Evolutionary conservation across 2,113 vertebrate genomes (phyloP), one percentile per base, ranked within the genome.

Genomic region (Fulica atra): DNA sequence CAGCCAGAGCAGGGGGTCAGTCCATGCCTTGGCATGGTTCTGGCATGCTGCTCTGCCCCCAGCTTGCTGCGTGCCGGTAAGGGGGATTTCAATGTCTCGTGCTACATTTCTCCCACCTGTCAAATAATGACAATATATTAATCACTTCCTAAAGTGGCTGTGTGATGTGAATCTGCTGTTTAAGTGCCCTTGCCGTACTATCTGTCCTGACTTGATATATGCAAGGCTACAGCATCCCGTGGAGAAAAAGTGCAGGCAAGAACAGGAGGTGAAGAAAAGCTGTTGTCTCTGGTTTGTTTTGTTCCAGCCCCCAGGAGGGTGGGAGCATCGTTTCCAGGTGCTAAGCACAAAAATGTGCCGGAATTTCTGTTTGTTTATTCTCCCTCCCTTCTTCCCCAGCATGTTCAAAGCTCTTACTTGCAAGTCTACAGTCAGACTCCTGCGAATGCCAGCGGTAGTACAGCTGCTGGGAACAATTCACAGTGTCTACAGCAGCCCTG

Each of bases 1-100:
- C 4, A 2, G n/a, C 25, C 0, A 0, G 21, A 63, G 42, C 20
- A 25, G 44, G 19, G 21, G 6, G 0, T 69, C 60, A 57, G 15
- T 16, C 19, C 6, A 1, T 13, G 15, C 20, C 59, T 48, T 65
- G 36, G 6, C 6, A 1, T 31, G 20, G 35, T 36, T 50, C n/a
- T 7, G 23, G 33, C 21, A 9, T 0, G 0, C 15, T 26, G 4
- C 18, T 76, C 35, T 80, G 44, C 9, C 25, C 5, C 11, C 17
- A 21, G 7, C 42, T 38, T 26, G 10, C 88, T 20, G 12, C 0
- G 1, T 20, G 23, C 25, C 54, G 10, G 5, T 6, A 15, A 29
- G 73, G 31, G 54, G 11, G 10, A 12, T 40, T 88, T 74, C 16
- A 2, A 17, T 26, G 13, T 18, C 71, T 33, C 46, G 46, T 33